Base-by-base conservation (phyloP, 2,888 invertebrate species). In the Timema podura region DNA sequence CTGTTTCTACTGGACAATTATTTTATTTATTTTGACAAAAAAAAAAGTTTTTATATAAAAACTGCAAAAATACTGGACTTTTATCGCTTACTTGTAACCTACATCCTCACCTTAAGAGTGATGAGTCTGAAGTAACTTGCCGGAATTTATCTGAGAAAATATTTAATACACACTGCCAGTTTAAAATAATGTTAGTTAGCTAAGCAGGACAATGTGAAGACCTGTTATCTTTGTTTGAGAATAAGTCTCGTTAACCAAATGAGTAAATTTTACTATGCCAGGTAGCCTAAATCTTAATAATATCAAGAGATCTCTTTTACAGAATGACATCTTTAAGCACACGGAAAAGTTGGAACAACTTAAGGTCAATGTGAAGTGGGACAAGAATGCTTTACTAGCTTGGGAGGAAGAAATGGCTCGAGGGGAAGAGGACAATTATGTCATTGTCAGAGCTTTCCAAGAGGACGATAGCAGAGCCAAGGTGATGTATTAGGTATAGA, bases 371-470 rank as follows among this genome's bases (percentile, higher is more conserved):
- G 88, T 92, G 2, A 86, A 88, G 71, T 89, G 90, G 79, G 91
- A 90, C 74, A 83, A 86, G 46, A 87, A 86, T 16, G 89, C 89
- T 0, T 78, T 92, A 68, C 82, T 86, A 64, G 89, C 89, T 67
- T 92, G 91, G 90, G 87, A 89, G 46, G 88, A 90, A 61, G 87
- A 89, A 0, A 83, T 93, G 70, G 86, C 74, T 10, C 73, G 74
- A 65, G 65, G 70, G 9, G 87, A 74, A 85, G 88, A 71, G 87
- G 87, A 51, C 87, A 91, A 89, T 74, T 83, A 85, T 47, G 81
- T 91, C n/a, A 86, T 93, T 61, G 87, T 89, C 75, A 87, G 87
- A 77, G 91, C 89, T 75, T 88, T 89, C 70, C 86, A 88, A 76
- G 87, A 89, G 74, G 93, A 93, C 78, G 82, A 87, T 30, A 86